Evolutionary conservation across 2,113 vertebrate genomes (phyloP), one percentile per base, ranked within the genome.

Genomic region (Mesoclemmys tuberculata): DNA sequence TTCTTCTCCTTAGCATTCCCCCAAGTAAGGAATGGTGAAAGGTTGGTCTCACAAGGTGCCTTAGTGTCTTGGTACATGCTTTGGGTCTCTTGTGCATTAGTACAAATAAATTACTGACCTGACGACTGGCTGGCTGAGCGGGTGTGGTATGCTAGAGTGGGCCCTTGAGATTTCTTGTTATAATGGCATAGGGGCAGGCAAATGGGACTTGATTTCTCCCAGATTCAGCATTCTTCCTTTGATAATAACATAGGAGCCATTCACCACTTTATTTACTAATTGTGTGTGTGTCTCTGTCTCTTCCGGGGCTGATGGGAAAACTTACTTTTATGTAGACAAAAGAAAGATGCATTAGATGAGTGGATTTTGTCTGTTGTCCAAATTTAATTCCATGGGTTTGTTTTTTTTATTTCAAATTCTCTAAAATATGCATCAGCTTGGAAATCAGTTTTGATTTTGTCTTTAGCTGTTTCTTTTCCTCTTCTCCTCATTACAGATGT

Each of bases 401-500:
- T 51, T 54, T 38, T 35, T 86, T 92, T 93, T 88, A 49, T 93
- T 93, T 95, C 88, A 75, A 92, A 80, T 82, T 11, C 24, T 1
- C 0, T 88, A 93, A 56, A 56, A 89, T 75, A 79, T 83, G 78
- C 48, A 22, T 35, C 0, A 1, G 1, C 83, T 91, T 84, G 87
- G 90, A 26, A 29, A 22, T 71, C 16, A 22, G 16, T 75, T 0
- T 21, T 68, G 31, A 1, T 6, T 54, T 84, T 80, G 79, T 94
- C 86, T 79, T 94, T 88, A 26, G 24, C 51, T 90, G 2, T 79
- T 79, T 35, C 29, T 58, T 68, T 1, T 10, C 1, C 49, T 8
- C 22, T 83, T 3, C 29, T 22, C 90, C 75, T 96, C 85, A 51
- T 98, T 96, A 46, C 98, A 99, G 99, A 99, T 98, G 99, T 99